These are phyloP conservation scores for Electrona antarctica DNA, from an alignment of 2,113 vertebrate genomes.

Conservation along the genomic window DNA sequence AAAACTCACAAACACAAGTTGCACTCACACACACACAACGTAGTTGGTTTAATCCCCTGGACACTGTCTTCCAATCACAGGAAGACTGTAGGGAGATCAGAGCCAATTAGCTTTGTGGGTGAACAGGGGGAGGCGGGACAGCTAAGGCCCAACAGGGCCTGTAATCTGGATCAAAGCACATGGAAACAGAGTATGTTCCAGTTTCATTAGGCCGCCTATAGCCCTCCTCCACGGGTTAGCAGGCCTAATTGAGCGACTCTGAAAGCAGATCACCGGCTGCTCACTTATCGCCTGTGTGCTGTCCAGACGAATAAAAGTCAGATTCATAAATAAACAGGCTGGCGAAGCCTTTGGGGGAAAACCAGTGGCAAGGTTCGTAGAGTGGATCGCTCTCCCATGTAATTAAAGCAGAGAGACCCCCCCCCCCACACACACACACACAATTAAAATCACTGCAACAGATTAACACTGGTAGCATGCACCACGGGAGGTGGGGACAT, in stretches of 20 bases:
- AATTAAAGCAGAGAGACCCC: conserved; percentile 53
- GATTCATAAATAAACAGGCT: conserved; percentile 56
- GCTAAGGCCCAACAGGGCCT: conserved; percentile 33
- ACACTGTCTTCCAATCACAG: conserved; percentile 47
- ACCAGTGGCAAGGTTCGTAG: conserved; percentile 14
- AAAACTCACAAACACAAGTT: not conserved
- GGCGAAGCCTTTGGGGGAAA: conserved; percentile 39
- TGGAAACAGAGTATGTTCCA: conserved; percentile 26
- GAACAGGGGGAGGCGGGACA: not conserved
- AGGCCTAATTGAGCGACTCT: conserved; percentile 38
- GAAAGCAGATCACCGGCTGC: conserved; percentile 48
- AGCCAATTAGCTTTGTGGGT: conserved; percentile 41
- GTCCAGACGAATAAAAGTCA: conserved; percentile 58
- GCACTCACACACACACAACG: not conserved
- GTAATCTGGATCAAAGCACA: conserved; percentile 48
- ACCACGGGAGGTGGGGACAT: conserved; percentile 15
- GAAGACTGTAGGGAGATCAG: conserved; percentile 29
- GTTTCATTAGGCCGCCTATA: conserved; percentile 50
- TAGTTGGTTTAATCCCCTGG: conserved; percentile 30
- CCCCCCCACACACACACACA: not conserved
- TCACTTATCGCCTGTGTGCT: conserved; percentile 44
- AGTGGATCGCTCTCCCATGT: conserved; percentile 41
- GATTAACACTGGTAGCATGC: conserved; percentile 27
- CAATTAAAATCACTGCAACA: conserved; percentile 41
- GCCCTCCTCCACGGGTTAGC: conserved; percentile 19